Conservation (phyloP, 2,888 invertebrate species). For the Prosapia bicincta region DNA sequence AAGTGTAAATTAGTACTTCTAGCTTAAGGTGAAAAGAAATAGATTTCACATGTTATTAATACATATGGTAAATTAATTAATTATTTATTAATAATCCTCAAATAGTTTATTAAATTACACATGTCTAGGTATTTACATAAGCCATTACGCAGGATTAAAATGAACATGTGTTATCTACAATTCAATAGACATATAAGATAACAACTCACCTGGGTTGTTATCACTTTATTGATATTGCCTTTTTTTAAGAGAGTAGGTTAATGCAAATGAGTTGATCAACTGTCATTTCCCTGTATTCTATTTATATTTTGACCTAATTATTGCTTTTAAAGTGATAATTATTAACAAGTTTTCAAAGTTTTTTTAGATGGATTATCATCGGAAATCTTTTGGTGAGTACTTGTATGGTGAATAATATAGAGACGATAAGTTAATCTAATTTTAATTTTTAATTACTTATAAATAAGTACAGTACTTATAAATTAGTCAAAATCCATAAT, state of each 20-base stretch:
- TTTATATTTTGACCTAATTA: background rate
- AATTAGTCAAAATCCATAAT: no score
- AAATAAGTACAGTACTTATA: background rate
- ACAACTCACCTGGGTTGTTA: background rate
- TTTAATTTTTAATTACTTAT: conserved; percentile 1
- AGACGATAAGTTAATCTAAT: background rate
- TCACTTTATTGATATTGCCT: background rate
- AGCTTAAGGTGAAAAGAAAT: no score
- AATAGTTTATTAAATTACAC: no score
- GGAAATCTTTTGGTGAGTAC: background rate
- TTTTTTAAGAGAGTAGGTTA: background rate
- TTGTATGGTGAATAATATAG: background rate
- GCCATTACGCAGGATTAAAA: background rate
- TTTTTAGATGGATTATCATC: background rate
- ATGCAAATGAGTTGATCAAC: background rate
- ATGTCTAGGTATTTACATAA: no score
- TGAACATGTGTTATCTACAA: background rate
- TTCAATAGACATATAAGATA: background rate
- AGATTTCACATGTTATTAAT: no score
- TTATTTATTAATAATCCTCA: no score
- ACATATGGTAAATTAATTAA: no score
- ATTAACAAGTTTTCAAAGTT: background rate
- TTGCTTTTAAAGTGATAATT: background rate
- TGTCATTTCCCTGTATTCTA: no score
- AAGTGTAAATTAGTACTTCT: no score